These are phyloP conservation scores for Watsonalla binaria DNA, from an alignment of 2,888 invertebrate genomes.

Conservation along the genomic window DNA sequence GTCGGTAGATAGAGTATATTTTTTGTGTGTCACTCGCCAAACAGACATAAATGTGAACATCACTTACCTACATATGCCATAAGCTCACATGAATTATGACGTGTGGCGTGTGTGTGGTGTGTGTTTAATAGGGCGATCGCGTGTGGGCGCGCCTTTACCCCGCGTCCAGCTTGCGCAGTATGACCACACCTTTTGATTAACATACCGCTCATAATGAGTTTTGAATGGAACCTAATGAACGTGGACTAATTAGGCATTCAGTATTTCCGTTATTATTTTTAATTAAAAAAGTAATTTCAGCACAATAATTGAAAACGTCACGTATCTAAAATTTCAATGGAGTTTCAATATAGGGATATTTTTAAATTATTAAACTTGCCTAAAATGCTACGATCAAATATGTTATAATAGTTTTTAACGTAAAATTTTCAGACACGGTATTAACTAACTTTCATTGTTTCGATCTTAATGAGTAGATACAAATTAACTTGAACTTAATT, in stretches of 20 bases:
- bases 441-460: no score
- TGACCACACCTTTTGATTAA: conserved; percentile 42
- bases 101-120: conserved; percentile 16
- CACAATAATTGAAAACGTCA: no score
- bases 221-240: conserved; percentile 8
- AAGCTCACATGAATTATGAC: conserved; percentile 61
- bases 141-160: conserved; percentile 59
- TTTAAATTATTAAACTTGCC: no score
- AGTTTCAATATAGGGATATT: no score
- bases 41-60: conserved; percentile 61
- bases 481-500: no score
- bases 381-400: no score
- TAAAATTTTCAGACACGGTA: no score
- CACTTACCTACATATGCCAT: conserved; percentile 63
- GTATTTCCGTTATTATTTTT: conserved; percentile 6
- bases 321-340: no score
- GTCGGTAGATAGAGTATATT: conserved; percentile 37
- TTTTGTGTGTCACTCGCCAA: conserved; percentile 51
- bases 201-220: conserved; percentile 20
- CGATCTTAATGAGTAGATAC: no score
- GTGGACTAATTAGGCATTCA: conserved; percentile 3
- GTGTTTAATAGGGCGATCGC: conserved; percentile 62
- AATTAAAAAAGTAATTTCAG: conserved; percentile 15
- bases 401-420: no score
- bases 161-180: conserved; percentile 19